Evolutionary conservation across 2,888 invertebrate genomes (phyloP).

Genomic region (Orchesellides sinensis): DNA sequence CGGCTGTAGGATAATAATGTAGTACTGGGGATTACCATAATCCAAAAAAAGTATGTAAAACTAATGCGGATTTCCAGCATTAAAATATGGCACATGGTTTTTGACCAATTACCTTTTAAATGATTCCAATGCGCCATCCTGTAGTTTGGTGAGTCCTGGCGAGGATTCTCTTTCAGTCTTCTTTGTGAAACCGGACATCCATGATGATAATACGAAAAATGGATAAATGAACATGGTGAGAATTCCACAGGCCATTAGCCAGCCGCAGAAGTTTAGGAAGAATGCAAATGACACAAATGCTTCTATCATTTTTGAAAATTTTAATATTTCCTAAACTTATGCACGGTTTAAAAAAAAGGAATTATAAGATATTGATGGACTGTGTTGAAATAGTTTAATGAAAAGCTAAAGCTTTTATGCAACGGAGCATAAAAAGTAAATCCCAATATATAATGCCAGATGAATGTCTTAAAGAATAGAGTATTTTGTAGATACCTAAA

Average conservation of each 20-base stretch:
- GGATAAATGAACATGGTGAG: constrained; percentile 66
- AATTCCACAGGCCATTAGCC: constrained; percentile 60
- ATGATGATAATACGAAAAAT: constrained; percentile 58
- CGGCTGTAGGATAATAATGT: too few species aligned
- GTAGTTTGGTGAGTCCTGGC: constrained; percentile 20
- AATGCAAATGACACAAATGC: constrained; percentile 59
- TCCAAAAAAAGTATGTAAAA: too few species aligned
- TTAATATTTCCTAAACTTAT: background rate
- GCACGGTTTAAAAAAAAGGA: background rate
- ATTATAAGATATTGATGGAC: background rate
- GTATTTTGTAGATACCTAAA: too few species aligned
- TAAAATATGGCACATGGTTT: background rate
- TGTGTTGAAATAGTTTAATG: background rate
- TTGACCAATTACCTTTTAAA: constrained; percentile 51
- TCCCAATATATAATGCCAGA: background rate
- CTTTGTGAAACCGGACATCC: constrained; percentile 61
- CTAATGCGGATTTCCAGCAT: too few species aligned
- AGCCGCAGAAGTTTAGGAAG: constrained; percentile 60
- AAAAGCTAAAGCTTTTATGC: background rate
- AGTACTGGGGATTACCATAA: too few species aligned
- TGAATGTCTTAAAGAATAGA: too few species aligned
- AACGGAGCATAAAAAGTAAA: background rate
- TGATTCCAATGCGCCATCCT: constrained; percentile 45
- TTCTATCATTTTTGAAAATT: constrained; percentile 31
- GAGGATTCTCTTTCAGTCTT: constrained; percentile 8